Base-by-base conservation (phyloP, 1,140 invertebrate species). In the Euborellia annulipes region DNA sequence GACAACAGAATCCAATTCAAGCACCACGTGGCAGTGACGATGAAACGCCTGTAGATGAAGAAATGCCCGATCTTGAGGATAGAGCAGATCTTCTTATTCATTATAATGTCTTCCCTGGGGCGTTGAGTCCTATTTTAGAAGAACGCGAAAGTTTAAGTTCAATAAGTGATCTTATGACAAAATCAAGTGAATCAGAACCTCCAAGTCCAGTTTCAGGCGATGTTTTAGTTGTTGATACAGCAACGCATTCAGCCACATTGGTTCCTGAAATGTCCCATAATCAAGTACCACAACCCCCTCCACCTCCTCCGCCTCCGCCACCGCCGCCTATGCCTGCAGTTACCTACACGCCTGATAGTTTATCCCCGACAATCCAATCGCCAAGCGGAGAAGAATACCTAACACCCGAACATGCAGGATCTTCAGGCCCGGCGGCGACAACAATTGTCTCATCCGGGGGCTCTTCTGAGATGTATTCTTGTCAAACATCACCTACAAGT, bases 101-200 rank as follows among this genome's bases (percentile, higher is more conserved):
- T 56, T 75, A 75, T 47, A 73, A 72, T 51, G 59, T 67, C 11
- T 74, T 71, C 46, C 68, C 68, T 36, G 63, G 67, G 7, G 71
- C 70, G 3, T 54, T 78, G 11, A 75, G 73, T 50, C 75, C 75
- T 3, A 78, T 77, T 37, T 57, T 74, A n/a, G 75, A 78, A 55
- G 75, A 77, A 58, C 44, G 53, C 16, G 60, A 62, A 47, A 54
- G 56, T 45, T 19, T 52, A 23, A 47, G 49, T 19, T 58, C 54
- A 2, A 23, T 61, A 1, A 56, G 54, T 17, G 63, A 65, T 27
- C 54, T 48, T 16, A 64, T 63, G 2, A 50, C 58, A 8, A 54
- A 54, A 11, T 66, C 63, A 4, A 63, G 51, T 36, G 55, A 57
- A 34, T 63, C 60, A 1, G 48, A 46, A 22, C 40, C 39, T 37